A percentile compares a stretch with the other conserved stretches of the same genome.
Evolutionary conservation across 2,888 invertebrate genomes (phyloP).

Genomic region (Xestobium rufovillosum): DNA sequence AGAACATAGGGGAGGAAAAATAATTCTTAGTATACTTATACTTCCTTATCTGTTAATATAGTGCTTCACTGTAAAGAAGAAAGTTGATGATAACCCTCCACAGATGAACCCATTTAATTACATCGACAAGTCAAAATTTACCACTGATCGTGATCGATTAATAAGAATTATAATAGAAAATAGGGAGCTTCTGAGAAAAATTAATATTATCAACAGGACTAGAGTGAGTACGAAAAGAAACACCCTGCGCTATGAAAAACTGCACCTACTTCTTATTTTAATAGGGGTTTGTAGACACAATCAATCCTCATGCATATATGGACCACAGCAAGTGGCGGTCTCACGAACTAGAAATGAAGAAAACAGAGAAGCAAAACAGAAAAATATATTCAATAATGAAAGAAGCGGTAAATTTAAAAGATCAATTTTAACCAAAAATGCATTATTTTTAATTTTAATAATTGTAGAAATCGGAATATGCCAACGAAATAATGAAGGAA

Average conservation of each 20-base stretch:
- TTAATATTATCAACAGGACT: slow-evolving; percentile 52
- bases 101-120: slow-evolving; percentile 48
- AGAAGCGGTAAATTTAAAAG: slow-evolving; percentile 19
- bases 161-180: slow-evolving; percentile 47
- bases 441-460: not conserved
- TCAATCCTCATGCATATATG: slow-evolving; percentile 32
- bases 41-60: slow-evolving; percentile 13
- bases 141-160: slow-evolving; percentile 40
- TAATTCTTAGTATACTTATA: too few species aligned
- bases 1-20: too few species aligned
- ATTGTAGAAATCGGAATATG: slow-evolving; percentile 27
- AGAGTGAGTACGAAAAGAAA: slow-evolving; percentile 49
- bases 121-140: slow-evolving; percentile 43
- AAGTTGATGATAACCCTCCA: slow-evolving; percentile 49
- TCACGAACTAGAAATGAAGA: slow-evolving; percentile 27
- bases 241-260: slow-evolving; percentile 31
- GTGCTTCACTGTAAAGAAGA: slow-evolving; percentile 30
- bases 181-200: slow-evolving; percentile 50
- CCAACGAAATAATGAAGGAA: slow-evolving; percentile 21
- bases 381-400: slow-evolving; percentile 24
- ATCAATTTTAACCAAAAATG: not conserved
- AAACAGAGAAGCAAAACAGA: slow-evolving; percentile 30
- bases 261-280: slow-evolving; percentile 11
- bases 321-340: slow-evolving; percentile 29
- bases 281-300: slow-evolving; percentile 32